Evolutionary conservation across 2,113 vertebrate species (phyloP).

Genomic region (Acrocephalus kingi): DNA sequence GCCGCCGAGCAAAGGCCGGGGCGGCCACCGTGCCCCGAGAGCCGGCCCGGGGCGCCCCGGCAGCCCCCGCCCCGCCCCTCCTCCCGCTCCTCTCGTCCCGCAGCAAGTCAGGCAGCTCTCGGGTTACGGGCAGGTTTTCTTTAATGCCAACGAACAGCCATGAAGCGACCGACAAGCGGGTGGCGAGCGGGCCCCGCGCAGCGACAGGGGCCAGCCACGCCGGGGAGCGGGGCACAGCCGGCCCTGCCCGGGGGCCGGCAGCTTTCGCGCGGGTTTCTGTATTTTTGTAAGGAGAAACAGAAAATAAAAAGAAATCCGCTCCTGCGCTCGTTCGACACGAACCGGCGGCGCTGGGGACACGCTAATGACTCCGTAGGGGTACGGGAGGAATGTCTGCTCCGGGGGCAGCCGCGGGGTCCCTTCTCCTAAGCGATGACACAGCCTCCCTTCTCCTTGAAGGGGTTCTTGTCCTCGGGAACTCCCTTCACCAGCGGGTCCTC

Average conservation of each 20-base stretch:
- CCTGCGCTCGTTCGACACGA: not conserved
- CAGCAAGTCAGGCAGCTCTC: not conserved
- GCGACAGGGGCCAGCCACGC: not conserved
- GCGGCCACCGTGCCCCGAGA: too few species aligned
- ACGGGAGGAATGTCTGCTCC: not conserved
- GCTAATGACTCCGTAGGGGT: not conserved
- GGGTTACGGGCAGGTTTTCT: not conserved
- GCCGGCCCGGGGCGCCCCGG: not conserved
- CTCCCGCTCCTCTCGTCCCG: not conserved
- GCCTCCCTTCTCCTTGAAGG: conserved; percentile 98
- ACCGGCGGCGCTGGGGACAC: not conserved
- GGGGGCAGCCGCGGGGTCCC: not conserved
- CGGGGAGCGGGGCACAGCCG: not conserved
- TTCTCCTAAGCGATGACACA: conserved; percentile 86
- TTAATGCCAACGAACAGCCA: conserved; percentile 45
- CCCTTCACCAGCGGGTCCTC: conserved; percentile 94
- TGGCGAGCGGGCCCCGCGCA: not conserved
- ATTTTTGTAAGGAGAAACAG: not conserved
- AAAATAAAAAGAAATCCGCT: not conserved
- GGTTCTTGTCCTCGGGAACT: conserved; percentile 95
- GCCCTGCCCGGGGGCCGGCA: not conserved
- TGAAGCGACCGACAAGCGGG: not conserved
- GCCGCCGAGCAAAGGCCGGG: not conserved
- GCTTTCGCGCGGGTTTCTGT: not conserved
- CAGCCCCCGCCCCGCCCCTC: not conserved